phyloP scores from a whole-genome alignment of 2,113 vertebrate genomes.

The Phodopus roborovskii region DNA sequence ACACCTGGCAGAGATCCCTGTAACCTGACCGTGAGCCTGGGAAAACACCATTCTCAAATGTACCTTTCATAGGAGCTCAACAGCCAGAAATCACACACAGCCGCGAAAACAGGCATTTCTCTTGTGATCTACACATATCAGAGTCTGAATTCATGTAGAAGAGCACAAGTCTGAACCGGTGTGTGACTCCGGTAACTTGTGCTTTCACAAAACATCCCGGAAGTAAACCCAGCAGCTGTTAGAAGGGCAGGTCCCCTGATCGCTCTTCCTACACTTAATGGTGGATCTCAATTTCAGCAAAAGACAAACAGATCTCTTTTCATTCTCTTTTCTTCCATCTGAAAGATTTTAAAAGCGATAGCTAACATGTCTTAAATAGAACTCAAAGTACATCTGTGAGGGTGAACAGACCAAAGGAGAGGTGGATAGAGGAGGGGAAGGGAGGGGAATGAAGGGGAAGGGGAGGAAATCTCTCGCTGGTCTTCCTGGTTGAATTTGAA shows the following conservation, averaged over 20 bases:
- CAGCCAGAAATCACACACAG: background rate
- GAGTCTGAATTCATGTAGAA: background rate
- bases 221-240: background rate
- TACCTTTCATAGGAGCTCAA: background rate
- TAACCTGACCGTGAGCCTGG: no score
- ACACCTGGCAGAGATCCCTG: background rate
- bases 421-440: no score
- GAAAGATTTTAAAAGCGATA: background rate
- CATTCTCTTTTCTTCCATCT: background rate
- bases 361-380: background rate
- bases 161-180: fast-evolving
- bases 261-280: background rate
- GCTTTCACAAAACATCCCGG: no score
- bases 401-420: background rate
- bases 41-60: background rate
- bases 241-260: background rate
- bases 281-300: background rate
- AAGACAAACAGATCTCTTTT: background rate
- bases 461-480: background rate
- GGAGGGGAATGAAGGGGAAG: background rate
- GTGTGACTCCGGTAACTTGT: background rate
- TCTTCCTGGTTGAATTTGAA: background rate
- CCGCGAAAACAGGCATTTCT: background rate
- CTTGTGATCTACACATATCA: no score
- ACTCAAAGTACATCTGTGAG: background rate